Base-by-base conservation (phyloP, 2,888 invertebrate genomes). In the Helleia helle region DNA sequence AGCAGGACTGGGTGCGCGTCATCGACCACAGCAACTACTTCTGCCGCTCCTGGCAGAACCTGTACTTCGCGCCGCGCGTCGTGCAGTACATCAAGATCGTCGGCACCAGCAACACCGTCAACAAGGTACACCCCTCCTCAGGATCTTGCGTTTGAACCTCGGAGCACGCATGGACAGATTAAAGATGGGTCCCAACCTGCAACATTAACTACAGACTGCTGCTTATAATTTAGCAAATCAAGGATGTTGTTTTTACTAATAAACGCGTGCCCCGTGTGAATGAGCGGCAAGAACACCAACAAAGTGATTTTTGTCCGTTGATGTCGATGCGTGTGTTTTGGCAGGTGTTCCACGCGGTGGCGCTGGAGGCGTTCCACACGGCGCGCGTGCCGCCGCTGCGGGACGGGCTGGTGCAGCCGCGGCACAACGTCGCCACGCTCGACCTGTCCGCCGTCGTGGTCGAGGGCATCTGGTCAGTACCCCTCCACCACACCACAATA, bases 41-140 rank as follows among this genome's bases (percentile, higher is more conserved):
- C 68, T 99, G 99, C 71, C 91, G 99, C 45, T 97, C 97, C 11
- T 97, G 96, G 96, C 99, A 99, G 84, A 91, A 91, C 67, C 88
- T 99, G 36, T 97, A 94, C 84, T 99, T 99, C 77, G 89, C 91
- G 54, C 89, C 94, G 24, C 81, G 95, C 44, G 97, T 98, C 40
- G 95, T 97, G 47, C 92, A 92, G 75, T 94, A 88, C 69, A 91
- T 94, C 52, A 88, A 90, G 54, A 81, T 94, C 45, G 90, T 93
- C 40, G 98, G 99, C 55, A 97, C 97, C 12, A 93, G 96, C 71
- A 98, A 98, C 71, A 96, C 97, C 9, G 94, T 96, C 15, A 97
- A 97, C 73, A 92, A 95, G 85, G 96, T 91, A 61, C 55, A 1
- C 9, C 1, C 29, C 3, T 12, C 11, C 12, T 7, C 22, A n/a